Percentiles rank a stretch among this genome's conserved stretches.
phyloP scores from a whole-genome alignment of 2,888 invertebrate genomes.

The Dryobotodes eremita region DNA sequence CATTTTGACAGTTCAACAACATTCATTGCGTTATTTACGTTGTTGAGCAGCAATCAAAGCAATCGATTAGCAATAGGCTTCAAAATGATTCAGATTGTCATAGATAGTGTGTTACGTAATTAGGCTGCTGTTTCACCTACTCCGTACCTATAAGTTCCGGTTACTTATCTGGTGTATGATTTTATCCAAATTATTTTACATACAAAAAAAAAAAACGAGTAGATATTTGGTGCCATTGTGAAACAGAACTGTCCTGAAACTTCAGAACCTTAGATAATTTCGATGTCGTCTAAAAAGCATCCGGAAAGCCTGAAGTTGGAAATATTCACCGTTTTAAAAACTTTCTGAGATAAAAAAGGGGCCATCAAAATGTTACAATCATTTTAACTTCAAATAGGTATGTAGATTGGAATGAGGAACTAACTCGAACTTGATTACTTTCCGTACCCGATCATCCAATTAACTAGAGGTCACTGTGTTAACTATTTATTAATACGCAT shows the following conservation, averaged over 20 bases:
- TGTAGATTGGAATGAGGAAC: slow-evolving; percentile 31
- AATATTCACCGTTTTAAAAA: not conserved
- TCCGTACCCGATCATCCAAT: slow-evolving; percentile 24
- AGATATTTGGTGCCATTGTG: too few relatives aligned
- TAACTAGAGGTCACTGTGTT: slow-evolving; percentile 49
- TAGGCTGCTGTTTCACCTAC: too few relatives aligned
- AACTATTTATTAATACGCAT: slow-evolving; percentile 36
- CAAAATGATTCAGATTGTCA: too few relatives aligned
- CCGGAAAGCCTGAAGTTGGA: not conserved
- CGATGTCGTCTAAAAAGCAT: not conserved
- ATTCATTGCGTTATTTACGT: too few relatives aligned
- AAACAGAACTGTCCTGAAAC: not conserved
- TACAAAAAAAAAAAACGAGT: too few relatives aligned
- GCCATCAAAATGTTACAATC: not conserved
- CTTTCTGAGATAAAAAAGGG: not conserved
- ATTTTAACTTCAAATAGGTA: not conserved
- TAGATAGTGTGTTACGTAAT: too few relatives aligned
- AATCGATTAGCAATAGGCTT: too few relatives aligned
- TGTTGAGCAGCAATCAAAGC: too few relatives aligned
- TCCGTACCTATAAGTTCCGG: too few relatives aligned
- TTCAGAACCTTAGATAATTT: not conserved
- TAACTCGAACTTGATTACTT: not conserved
- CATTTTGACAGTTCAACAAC: too few relatives aligned
- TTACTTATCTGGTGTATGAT: too few relatives aligned
- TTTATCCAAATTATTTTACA: too few relatives aligned